A percentile compares a stretch with the other conserved stretches of the same genome.
Evolutionary conservation across 2,797 vertebrate species (phyloP).

Genomic region (Aselliscus stoliczkanus): DNA sequence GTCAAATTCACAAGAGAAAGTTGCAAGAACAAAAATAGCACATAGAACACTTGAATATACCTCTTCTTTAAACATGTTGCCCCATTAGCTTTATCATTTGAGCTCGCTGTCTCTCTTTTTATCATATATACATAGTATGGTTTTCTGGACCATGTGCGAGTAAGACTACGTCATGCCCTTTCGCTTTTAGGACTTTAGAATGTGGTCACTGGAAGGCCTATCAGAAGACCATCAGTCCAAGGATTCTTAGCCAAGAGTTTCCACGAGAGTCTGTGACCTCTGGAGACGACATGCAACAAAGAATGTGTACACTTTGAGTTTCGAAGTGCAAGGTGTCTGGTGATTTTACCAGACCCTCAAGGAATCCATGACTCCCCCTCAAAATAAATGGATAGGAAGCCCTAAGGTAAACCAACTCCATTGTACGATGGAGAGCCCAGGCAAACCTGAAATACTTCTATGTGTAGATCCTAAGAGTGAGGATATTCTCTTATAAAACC

Average conservation of each 20-base stretch:
- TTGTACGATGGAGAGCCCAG: background rate
- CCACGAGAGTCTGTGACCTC: background rate
- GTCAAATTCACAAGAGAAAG: background rate
- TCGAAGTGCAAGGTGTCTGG: background rate
- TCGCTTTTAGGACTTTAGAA: background rate
- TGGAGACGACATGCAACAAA: background rate
- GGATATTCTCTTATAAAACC: background rate
- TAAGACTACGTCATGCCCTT: background rate
- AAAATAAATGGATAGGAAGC: background rate
- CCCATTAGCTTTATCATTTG: background rate
- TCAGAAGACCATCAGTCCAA: background rate
- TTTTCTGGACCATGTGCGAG: background rate
- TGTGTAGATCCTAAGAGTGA: background rate
- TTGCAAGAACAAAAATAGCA: background rate
- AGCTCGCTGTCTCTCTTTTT: background rate
- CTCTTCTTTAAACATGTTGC: background rate
- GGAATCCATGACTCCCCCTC: background rate
- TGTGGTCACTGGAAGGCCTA: background rate
- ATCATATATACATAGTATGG: too few relatives aligned
- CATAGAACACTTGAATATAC: background rate
- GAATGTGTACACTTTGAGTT: fast-evolving
- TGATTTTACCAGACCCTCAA: background rate
- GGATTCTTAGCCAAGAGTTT: background rate
- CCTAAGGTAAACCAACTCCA: background rate
- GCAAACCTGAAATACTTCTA: fast-evolving